Base-by-base conservation (phyloP, 1,140 invertebrate genomes). In the Apis florea region DNA sequence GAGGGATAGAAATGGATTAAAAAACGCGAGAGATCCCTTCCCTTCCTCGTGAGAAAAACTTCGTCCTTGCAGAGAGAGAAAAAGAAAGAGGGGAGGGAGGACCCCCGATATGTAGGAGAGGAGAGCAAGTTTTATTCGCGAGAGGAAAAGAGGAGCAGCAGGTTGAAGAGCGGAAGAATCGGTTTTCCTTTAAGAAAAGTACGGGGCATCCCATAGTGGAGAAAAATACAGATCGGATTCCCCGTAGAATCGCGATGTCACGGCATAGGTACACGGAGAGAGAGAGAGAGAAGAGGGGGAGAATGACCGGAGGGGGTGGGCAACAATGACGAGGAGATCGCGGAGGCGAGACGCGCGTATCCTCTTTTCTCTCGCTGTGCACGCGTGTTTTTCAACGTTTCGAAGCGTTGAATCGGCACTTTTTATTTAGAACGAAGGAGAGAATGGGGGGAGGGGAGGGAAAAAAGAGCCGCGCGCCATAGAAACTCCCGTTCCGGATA, bases 201-300 rank as follows among this genome's bases (percentile, higher is more conserved):
- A 19, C 40, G n/a, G 47, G 68, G 10, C 51, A 56, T 74, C 24
- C 49, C 47, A 26, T 71, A 26, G 40, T 13, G 51, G 24, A 69
- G 61, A 78, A 79, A 81, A 91, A 91, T 91, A 93, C 89, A 89
- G 88, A 92, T 93, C 91, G 90, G 89, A 91, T 93, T 93, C 91
- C 91, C 92, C 89, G 88, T 91, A 90, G 92, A 92, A 93, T 90
- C 89, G 90, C 88, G 76, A 90, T 85, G 85, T 90, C 83, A 83
- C 82, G 82, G 84, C 84, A 63, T 24, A 12, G 31, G 13, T 17
- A 73, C 71, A n/a, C 12, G 21, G 4, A 24, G 9, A 19, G 9
- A 26, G 24, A 10, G 47, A 51, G 21, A 26, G 67, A 53, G n/a
- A 21, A 15, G 10, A 56, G 47, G 19, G 10, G 2, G 59, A 49